Base-by-base conservation (phyloP, 2,797 vertebrate species). In the Clarias fuscus region DNA sequence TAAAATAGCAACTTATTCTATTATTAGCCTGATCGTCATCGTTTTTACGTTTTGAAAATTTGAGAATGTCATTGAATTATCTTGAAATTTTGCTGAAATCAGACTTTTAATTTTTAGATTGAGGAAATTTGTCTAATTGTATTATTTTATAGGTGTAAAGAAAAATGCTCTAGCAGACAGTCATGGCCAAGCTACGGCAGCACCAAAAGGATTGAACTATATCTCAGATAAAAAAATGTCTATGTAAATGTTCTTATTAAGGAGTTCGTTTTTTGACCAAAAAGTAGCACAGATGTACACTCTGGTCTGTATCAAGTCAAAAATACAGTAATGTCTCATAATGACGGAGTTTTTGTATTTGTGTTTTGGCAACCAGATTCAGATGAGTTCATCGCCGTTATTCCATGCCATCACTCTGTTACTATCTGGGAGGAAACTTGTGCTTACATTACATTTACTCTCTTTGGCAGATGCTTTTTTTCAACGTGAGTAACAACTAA, bases 381-480 rank as follows among this genome's bases (percentile, higher is more conserved):
- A 22, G 24, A 84, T 84, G 83, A 84, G 83, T 84, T 84, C 59
- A 84, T 84, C 58, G 3, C 7, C 15, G 37, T 48, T 40, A 20
- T 61, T 62, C 20, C 30, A 73, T 59, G 56, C 70, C 83, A 75
- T 73, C 37, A 61, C 30, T 61, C 82, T 18, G 24, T 48, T 83
- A 72, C 68, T 72, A 61, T 83, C n/a, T 13, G 70, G 33, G 70
- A 84, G 83, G 70, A 72, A 48, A 64, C 70, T 62, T 75, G 14
- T 73, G 56, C 58, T 84, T 75, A 73, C 37, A 75, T 62, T 62
- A 64, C 56, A 64, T 62, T 61, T 20, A 75, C 37, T 75, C 58
- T 40, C 24, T 64, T 64, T 22, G 67, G 17, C 70, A 84, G 56
- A 30, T 61, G 70, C 59, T 75, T 84, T 75, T 30, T 64, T 43